Conservation (phyloP, 2,888 invertebrate species). For the Subacronicta megacephala region DNA sequence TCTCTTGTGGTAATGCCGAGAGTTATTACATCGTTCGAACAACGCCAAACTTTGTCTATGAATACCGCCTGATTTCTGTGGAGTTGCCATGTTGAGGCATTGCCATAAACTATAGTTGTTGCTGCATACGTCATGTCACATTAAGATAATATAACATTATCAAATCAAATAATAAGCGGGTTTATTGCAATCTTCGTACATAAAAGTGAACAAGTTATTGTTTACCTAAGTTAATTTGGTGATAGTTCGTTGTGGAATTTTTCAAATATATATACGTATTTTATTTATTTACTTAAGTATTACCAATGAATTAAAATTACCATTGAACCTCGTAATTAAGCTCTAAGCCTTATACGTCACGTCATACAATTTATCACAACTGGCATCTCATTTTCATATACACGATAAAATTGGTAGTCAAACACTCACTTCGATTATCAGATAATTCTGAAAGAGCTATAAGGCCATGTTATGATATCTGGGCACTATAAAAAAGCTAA, state of each 20-base stretch:
- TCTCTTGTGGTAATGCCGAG: constrained; percentile 57
- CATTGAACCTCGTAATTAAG: too few species aligned
- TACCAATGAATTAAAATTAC: too few species aligned
- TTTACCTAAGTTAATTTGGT: background rate
- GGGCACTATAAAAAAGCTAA: constrained; percentile 43
- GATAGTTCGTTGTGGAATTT: background rate
- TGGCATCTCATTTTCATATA: too few species aligned
- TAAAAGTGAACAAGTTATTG: background rate
- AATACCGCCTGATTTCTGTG: constrained; percentile 41
- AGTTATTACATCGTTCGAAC: constrained; percentile 61
- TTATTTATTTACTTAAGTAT: too few species aligned
- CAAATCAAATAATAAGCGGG: background rate
- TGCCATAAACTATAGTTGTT: constrained; percentile 23
- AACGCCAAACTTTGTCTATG: constrained; percentile 56
- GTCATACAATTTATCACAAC: too few species aligned
- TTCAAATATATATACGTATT: too few species aligned
- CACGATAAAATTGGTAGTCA: background rate
- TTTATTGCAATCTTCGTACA: background rate
- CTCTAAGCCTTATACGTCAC: too few species aligned
- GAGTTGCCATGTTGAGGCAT: constrained; percentile 25
- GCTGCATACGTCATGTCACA: constrained; percentile 12
- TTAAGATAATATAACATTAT: constrained; percentile 9
- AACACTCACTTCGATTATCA: constrained; percentile 4
- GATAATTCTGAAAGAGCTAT: constrained; percentile 21
- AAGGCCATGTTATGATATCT: constrained; percentile 26